Base-by-base conservation (phyloP, 2,888 invertebrate species). In the Sclerodermus sp. region DNA sequence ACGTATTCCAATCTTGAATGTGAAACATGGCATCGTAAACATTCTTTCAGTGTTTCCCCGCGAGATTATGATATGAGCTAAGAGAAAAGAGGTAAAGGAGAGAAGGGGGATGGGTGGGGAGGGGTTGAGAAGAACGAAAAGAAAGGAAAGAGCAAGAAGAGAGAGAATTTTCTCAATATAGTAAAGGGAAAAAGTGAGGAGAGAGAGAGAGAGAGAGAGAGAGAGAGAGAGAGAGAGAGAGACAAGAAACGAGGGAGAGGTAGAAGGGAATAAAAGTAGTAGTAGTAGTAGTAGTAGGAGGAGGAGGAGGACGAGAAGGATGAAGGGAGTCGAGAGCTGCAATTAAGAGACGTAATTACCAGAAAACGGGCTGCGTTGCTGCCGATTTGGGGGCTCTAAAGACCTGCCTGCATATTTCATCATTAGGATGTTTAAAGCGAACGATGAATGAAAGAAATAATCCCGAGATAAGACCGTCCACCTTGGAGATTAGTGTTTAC, bases 331-430 rank as follows among this genome's bases (percentile, higher is more conserved):
- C 23, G 34, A 34, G 34, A 13, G 37, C 54, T 30, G 65, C 70
- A 73, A 73, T 73, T 73, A 73, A 70, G 67, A 45, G 55, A 42
- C 62, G 66, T 64, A 73, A 73, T 73, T 73, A 71, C 63, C 57
- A 49, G 52, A 57, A 63, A 69, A 61, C 56, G 55, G 60, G 56
- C 58, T 49, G 55, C 46, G 56, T 12, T 34, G 47, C 38, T 34
- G 34, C 34, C 34, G 34, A n/a, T 34, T 34, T 23, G 23, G 43
- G 42, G 40, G 47, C 55, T 45, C 43, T 34, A 52, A 49, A 61
- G 57, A 49, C 50, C 49, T 50, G 42, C 52, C 42, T 66, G 61
- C 66, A 70, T 73, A 72, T 71, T 73, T 73, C 71, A 73, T 73
- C 59, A 67, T 73, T 68, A 70, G 62, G 59, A 64, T 12, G 34